A percentile compares a stretch with the other conserved stretches of the same genome.
Evolutionary conservation across 2,888 invertebrate genomes (phyloP).

Genomic region (Melanargia galathea): DNA sequence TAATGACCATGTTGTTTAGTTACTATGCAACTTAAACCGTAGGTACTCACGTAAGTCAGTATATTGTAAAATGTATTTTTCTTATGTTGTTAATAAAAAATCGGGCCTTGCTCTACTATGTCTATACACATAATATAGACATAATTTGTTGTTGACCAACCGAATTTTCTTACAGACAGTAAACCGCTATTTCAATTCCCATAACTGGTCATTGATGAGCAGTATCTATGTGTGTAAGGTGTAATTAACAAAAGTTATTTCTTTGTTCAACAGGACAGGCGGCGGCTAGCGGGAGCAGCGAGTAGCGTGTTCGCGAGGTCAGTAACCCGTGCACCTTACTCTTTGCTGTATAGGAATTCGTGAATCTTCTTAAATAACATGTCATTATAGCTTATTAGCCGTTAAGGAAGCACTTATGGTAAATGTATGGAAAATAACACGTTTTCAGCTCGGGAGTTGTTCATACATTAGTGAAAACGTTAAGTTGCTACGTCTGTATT

Average conservation of each 20-base stretch:
- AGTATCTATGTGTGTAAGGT: constrained; percentile 12
- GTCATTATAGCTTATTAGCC: constrained; percentile 77
- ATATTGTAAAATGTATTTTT: too few species aligned
- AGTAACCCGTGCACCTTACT: constrained; percentile 71
- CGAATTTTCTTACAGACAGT: constrained; percentile 11
- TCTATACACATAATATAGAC: too few species aligned
- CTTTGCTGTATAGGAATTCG: constrained; percentile 72
- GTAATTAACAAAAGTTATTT: constrained; percentile 50
- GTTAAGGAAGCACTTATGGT: constrained; percentile 76
- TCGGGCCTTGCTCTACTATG: too few species aligned
- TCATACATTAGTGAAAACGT: constrained; percentile 61
- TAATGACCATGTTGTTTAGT: too few species aligned
- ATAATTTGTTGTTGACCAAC: too few species aligned
- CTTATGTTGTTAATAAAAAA: too few species aligned
- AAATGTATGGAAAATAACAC: constrained; percentile 74
- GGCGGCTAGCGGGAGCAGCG: constrained; percentile 55
- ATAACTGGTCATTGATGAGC: constrained; percentile 12
- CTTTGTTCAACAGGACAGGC: constrained; percentile 68
- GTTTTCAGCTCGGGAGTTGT: constrained; percentile 60
- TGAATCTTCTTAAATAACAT: constrained; percentile 75
- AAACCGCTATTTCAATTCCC: constrained; percentile 7
- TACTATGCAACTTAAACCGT: too few species aligned
- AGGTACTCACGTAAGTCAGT: too few species aligned
- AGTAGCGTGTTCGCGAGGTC: constrained; percentile 70
- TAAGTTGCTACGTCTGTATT: constrained; percentile 50